Base-by-base conservation (phyloP, 2,888 invertebrate species). In the Diogma glabrata region DNA sequence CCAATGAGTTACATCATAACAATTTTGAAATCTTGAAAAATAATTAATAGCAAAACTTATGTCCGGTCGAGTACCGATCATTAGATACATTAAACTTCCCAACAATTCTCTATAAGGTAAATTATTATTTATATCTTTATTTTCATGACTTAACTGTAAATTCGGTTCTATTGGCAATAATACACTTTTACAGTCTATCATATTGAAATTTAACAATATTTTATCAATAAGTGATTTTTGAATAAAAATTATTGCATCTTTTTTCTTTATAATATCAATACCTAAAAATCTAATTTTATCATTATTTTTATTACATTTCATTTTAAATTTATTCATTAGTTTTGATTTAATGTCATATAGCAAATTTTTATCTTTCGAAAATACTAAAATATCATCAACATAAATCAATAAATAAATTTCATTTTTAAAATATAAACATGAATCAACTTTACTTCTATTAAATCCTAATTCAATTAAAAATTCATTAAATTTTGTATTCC, bases 251-350 rank as follows among this genome's bases (percentile, higher is more conserved):
- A 33, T 33, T 33, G 33, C 14, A 33, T 33, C 4, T 33, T 33
- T 33, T 33, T 33, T 33, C 33, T 33, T 33, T 33, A 33, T 33
- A 33, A 33, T 33, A 33, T 33, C 33, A 33, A 33, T 33, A 33
- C 33, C 33, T 33, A 33, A 33, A 33, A 33, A 33, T 33, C 33
- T 33, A 30, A 51, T 48, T 40, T 19, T 30, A 14, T 38, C 43
- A 20, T 6, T 22, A 43, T 4, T 30, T 19, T 33, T 33, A 33
- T 14, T 33, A 22, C 47, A 46, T 23, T 47, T 51, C 43, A 51
- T 47, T 48, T 51, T 38, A 30, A 51, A 51, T 12, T 22, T 23
- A n/a, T n/a, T n/a, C n/a, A n/a, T n/a, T n/a, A n/a, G n/a, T n/a
- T n/a, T n/a, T n/a, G n/a, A n/a, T n/a, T n/a, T n/a, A n/a, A n/a